A percentile compares a stretch with the other conserved stretches of the same genome.
These are phyloP conservation scores for Phalloptychus januarius DNA, from an alignment of 2,797 vertebrate genomes.

Conservation along the genomic window DNA sequence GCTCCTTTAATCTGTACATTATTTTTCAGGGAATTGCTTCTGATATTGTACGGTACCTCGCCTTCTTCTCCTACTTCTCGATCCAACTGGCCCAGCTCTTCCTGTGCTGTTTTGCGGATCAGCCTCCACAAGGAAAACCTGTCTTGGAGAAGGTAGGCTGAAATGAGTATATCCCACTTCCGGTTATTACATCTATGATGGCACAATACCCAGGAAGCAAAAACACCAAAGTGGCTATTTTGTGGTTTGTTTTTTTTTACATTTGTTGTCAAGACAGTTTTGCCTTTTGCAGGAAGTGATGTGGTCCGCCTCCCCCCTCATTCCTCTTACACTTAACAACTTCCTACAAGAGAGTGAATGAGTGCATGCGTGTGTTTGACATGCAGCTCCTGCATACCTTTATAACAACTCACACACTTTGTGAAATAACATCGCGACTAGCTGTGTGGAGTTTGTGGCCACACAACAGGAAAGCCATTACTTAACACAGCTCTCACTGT, in stretches of 20 bases:
- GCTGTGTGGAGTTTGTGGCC: slow-evolving; percentile 22
- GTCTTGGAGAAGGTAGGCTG: slow-evolving; percentile 79
- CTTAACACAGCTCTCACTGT: slow-evolving; percentile 35
- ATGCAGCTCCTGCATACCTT: slow-evolving; percentile 46
- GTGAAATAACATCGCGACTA: slow-evolving; percentile 34
- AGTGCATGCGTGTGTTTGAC: slow-evolving; percentile 19
- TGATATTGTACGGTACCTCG: slow-evolving; percentile 82
- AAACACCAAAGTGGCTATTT: slow-evolving; percentile 51
- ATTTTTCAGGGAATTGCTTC: slow-evolving; percentile 82
- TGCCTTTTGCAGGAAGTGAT: slow-evolving; percentile 72
- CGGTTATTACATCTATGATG: slow-evolving; percentile 31
- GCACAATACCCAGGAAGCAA: slow-evolving; percentile 39
- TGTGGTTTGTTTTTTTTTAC: slow-evolving; percentile 42
- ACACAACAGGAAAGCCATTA: slow-evolving; percentile 28
- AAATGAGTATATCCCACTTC: slow-evolving; percentile 58
- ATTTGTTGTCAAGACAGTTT: slow-evolving; percentile 57
- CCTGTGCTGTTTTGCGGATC: slow-evolving; percentile 89
- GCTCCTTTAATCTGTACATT: slow-evolving; percentile 3
- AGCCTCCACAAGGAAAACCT: slow-evolving; percentile 82
- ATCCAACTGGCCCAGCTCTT: slow-evolving; percentile 87
- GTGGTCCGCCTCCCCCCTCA: slow-evolving; percentile 62
- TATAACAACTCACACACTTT: slow-evolving; percentile 29
- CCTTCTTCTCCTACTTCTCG: slow-evolving; percentile 84
- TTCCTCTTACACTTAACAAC: slow-evolving; percentile 53
- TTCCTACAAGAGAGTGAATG: slow-evolving; percentile 63